Conservation (phyloP, 2,888 invertebrate species). For the Lottia scabra region DNA sequence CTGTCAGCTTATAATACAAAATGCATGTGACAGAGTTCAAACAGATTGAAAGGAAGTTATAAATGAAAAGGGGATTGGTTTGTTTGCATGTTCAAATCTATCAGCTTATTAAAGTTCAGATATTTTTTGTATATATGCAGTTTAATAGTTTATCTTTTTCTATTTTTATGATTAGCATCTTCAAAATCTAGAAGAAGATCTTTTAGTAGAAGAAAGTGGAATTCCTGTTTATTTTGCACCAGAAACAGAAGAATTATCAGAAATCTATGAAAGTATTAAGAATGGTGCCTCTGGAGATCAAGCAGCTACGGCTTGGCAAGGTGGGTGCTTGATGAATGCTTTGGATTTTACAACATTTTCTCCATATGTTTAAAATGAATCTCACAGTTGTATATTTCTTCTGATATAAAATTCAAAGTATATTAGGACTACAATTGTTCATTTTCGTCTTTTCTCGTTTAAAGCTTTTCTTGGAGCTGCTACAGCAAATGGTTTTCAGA, state of each 20-base stretch:
- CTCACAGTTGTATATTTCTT: too few species aligned
- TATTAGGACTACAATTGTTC: too few species aligned
- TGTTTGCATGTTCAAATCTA: not conserved
- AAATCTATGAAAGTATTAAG: slow-evolving; percentile 82
- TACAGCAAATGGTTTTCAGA: slow-evolving; percentile 95
- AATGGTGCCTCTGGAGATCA: slow-evolving; percentile 78
- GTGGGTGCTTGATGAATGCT: slow-evolving; percentile 49
- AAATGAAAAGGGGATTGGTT: too few species aligned
- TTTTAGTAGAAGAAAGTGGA: slow-evolving; percentile 82
- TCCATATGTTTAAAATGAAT: too few species aligned
- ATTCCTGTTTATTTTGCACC: slow-evolving; percentile 87
- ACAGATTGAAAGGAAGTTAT: too few species aligned
- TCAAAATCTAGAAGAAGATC: slow-evolving; percentile 79
- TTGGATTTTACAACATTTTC: too few species aligned
- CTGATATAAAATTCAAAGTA: too few species aligned
- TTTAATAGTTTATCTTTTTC: not conserved
- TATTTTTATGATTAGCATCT: slow-evolving; percentile 58
- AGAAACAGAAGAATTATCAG: slow-evolving; percentile 81
- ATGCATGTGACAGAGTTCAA: too few species aligned
- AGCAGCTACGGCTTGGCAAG: slow-evolving; percentile 82
- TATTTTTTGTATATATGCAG: not conserved
- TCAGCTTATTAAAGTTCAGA: not conserved
- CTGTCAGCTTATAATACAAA: not conserved
- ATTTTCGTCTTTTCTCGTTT: slow-evolving; percentile 21
- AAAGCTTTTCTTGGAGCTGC: slow-evolving; percentile 84